Conservation (phyloP, 2,888 invertebrate genomes). For the Ophioninae sp. region DNA sequence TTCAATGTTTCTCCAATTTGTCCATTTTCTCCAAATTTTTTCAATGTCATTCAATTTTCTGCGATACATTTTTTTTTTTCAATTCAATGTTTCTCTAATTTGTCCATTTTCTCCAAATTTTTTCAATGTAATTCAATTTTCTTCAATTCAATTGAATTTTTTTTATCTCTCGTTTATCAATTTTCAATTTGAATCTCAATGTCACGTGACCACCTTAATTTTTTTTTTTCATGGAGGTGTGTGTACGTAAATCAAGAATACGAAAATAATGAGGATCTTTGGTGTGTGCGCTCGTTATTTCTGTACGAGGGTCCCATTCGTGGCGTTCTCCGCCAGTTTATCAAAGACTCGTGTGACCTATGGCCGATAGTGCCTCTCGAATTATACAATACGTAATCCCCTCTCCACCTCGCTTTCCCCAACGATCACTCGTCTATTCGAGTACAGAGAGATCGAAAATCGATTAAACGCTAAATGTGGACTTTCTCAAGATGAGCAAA, state of each 20-base stretch:
- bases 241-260: not conserved
- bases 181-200: too few species aligned
- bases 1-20: too few species aligned
- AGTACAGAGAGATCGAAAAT: conserved; percentile 25
- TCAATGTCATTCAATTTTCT: too few species aligned
- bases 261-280: not conserved
- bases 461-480: not conserved
- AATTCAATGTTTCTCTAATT: too few species aligned
- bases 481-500: not conserved
- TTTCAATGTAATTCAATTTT: too few species aligned
- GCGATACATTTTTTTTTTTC: too few species aligned
- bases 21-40: too few species aligned
- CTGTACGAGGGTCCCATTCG: conserved; percentile 46
- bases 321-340: conserved; percentile 52
- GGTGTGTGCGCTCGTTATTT: conserved; percentile 34
- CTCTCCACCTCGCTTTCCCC: not conserved
- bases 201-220: too few species aligned
- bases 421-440: not conserved
- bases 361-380: conserved; percentile 46
- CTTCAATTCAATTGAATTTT: too few species aligned
- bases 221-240: not conserved
- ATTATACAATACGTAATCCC: conserved; percentile 23
- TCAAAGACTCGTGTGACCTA: conserved; percentile 56
- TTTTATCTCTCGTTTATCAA: too few species aligned
- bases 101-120: too few species aligned